Percentiles rank a stretch among this genome's conserved stretches.
These are phyloP conservation scores for Emydura subglobosa DNA, from an alignment of 2,113 vertebrate genomes.

Conservation along the genomic window DNA sequence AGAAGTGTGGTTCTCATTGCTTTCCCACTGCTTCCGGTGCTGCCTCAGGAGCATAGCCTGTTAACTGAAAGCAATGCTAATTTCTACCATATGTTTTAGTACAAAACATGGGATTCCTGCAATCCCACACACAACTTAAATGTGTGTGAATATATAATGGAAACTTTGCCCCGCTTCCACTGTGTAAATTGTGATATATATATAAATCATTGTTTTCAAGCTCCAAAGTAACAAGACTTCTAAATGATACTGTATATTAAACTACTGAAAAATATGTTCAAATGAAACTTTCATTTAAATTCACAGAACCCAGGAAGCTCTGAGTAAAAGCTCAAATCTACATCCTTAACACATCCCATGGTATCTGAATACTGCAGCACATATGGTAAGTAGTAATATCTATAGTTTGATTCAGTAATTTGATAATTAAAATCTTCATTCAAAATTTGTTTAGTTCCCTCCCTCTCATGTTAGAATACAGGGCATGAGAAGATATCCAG, in stretches of 20 bases:
- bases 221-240: not conserved
- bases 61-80: constrained; percentile 72
- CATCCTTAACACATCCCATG: not conserved
- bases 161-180: not conserved
- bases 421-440: not conserved
- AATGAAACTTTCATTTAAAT: constrained; percentile 24
- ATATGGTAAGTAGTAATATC: constrained; percentile 50
- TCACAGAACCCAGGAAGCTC: not conserved
- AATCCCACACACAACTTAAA: constrained; percentile 1
- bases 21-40: constrained; percentile 61
- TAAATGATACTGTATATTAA: not conserved
- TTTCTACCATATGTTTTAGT: constrained; percentile 72
- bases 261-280: not conserved
- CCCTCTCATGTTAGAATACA: not conserved
- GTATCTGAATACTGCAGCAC: not conserved
- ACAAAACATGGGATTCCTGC: constrained; percentile 32
- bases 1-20: constrained; percentile 64
- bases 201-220: not conserved
- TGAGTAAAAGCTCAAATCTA: not conserved
- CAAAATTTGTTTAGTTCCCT: not conserved
- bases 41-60: constrained; percentile 69
- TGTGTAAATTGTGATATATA: not conserved
- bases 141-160: not conserved
- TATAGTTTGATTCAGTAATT: not conserved
- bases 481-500: not conserved